Percentiles rank a stretch among this genome's conserved stretches.
Evolutionary conservation across 2,113 vertebrate species (phyloP).

Genomic region (Andinoacara biseriatus): DNA sequence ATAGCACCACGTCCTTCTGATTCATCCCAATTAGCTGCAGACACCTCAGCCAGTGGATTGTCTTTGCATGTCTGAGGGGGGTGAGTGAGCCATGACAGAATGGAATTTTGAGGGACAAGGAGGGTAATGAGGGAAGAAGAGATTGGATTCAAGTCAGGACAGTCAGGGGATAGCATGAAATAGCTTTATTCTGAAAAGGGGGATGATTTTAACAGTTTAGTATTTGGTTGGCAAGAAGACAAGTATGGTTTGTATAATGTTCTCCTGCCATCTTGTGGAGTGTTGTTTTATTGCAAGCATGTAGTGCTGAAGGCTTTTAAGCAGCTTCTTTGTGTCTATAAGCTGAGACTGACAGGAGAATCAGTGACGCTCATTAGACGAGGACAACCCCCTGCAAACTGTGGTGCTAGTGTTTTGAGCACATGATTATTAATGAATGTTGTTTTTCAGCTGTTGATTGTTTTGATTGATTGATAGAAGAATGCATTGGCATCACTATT

Average conservation of each 20-base stretch:
- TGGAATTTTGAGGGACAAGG: conserved; percentile 53
- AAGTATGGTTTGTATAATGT: background rate
- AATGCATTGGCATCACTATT: background rate
- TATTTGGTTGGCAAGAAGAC: background rate
- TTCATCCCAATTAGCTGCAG: conserved; percentile 50
- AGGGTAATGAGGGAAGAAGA: conserved; percentile 61
- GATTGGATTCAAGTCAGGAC: conserved; percentile 58
- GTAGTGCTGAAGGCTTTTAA: background rate
- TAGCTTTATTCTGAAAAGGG: conserved; percentile 51
- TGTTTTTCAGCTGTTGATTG: background rate
- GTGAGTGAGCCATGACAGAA: conserved; percentile 40
- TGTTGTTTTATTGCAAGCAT: background rate
- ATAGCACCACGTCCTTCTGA: conserved; percentile 26
- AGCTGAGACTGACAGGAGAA: background rate
- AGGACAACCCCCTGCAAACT: background rate
- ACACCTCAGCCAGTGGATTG: conserved; percentile 9
- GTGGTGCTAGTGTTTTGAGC: background rate
- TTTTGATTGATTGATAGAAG: background rate
- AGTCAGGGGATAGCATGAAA: conserved; percentile 48
- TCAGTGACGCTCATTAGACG: background rate
- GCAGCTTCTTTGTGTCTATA: background rate
- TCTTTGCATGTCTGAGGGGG: conserved; percentile 22
- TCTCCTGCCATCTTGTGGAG: conserved; percentile 71
- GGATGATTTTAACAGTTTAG: conserved; percentile 31
- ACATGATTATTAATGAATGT: background rate